Evolutionary conservation across 2,888 invertebrate species (phyloP).

Genomic region (Nesidiocoris tenuis): DNA sequence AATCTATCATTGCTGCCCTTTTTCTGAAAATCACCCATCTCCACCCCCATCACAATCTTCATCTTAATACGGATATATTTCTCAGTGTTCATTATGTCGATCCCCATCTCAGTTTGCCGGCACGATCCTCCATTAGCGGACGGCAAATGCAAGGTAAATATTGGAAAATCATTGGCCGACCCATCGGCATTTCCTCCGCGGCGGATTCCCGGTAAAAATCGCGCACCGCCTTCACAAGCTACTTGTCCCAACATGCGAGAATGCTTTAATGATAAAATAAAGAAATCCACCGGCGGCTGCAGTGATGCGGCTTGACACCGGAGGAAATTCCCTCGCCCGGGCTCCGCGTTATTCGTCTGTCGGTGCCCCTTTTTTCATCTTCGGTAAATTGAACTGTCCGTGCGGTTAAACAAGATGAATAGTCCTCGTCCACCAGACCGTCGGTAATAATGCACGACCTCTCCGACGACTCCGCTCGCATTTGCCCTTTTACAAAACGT

Average conservation of each 20-base stretch:
- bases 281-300: background rate
- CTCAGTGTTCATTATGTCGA: no score
- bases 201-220: no score
- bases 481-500: background rate
- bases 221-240: no score
- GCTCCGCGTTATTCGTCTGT: background rate
- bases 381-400: slow-evolving; percentile 17
- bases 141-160: no score
- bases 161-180: no score
- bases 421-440: background rate
- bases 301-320: background rate
- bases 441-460: background rate
- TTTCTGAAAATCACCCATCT: no score
- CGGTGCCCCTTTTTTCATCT: background rate
- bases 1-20: no score
- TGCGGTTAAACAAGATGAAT: slow-evolving; percentile 22
- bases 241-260: background rate
- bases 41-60: no score
- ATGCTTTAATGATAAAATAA: background rate
- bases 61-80: no score
- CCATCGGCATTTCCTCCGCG: no score
- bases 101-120: no score
- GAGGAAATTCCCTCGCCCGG: background rate
- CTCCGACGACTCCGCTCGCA: background rate
- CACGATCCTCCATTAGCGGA: no score